Percentiles rank a stretch among this genome's conserved stretches.
phyloP scores from a whole-genome alignment of 2,888 invertebrate genomes.

The Tinea trinotella region DNA sequence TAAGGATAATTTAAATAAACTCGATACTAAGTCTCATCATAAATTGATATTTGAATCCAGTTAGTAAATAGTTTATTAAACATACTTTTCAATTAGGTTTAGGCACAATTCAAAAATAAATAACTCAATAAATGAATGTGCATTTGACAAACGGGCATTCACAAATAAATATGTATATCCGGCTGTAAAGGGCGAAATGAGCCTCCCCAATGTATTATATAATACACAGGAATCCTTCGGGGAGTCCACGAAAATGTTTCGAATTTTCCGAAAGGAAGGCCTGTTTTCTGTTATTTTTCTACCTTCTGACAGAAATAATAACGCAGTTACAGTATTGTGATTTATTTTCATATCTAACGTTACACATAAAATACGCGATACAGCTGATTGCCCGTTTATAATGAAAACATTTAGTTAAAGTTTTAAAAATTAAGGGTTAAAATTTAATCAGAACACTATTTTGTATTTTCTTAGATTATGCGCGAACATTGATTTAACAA shows the following conservation, averaged over 20 bases:
- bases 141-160: conserved; percentile 71
- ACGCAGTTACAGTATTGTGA: conserved; percentile 17
- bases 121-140: conserved; percentile 67
- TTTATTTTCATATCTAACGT: conserved; percentile 1
- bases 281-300: conserved; percentile 28
- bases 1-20: too few relatives aligned
- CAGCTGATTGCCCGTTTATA: not conserved
- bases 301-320: conserved; percentile 18
- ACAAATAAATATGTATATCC: conserved; percentile 63
- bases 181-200: conserved; percentile 62
- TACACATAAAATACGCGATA: not conserved
- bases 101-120: conserved; percentile 31
- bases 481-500: too few relatives aligned
- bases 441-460: not conserved
- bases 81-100: not conserved
- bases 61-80: too few relatives aligned
- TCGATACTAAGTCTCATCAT: too few relatives aligned
- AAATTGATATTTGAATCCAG: too few relatives aligned
- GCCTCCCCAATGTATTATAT: conserved; percentile 66
- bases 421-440: not conserved
- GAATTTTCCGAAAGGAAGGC: conserved; percentile 45
- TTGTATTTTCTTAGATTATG: too few relatives aligned
- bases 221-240: conserved; percentile 55
- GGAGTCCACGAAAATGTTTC: conserved; percentile 42
- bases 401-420: not conserved